Percentiles rank a stretch among this genome's conserved stretches.
Conservation (phyloP, 2,797 vertebrate species). For the Hydrolagus colliei region DNA sequence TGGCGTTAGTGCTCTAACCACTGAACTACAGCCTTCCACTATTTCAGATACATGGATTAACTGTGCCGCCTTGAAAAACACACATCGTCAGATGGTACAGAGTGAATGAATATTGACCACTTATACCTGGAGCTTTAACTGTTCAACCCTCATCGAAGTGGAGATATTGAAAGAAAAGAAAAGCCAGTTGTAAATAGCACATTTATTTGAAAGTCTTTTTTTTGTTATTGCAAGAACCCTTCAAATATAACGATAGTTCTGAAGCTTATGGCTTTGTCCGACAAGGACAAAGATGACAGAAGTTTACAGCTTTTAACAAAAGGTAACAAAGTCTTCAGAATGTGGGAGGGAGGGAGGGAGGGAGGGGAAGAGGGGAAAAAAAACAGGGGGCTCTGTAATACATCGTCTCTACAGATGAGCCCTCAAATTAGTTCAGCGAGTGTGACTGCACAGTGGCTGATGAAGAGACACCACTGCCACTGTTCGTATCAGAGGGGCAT, state of each 20-base stretch:
- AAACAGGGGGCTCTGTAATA: conserved; percentile 64
- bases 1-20: no score
- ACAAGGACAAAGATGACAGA: conserved; percentile 72
- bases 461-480: conserved; percentile 79
- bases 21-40: no score
- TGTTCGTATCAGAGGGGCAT: conserved; percentile 72
- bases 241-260: background rate
- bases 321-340: conserved; percentile 46
- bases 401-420: conserved; percentile 77
- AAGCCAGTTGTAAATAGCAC: no score
- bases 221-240: background rate
- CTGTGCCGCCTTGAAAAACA: background rate
- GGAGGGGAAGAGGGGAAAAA: conserved; percentile 32
- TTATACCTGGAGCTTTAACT: no score
- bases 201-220: background rate
- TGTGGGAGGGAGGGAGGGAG: conserved; percentile 43
- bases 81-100: background rate
- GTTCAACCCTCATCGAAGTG: background rate
- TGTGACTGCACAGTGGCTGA: conserved; percentile 59
- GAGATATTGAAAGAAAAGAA: no score
- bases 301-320: conserved; percentile 49
- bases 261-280: conserved; percentile 34
- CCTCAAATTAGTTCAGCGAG: conserved; percentile 71
- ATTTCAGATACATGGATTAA: background rate
- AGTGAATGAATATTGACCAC: background rate